Evolutionary conservation across 2,888 invertebrate genomes (phyloP).

Genomic region (Euplexia lucipara): DNA sequence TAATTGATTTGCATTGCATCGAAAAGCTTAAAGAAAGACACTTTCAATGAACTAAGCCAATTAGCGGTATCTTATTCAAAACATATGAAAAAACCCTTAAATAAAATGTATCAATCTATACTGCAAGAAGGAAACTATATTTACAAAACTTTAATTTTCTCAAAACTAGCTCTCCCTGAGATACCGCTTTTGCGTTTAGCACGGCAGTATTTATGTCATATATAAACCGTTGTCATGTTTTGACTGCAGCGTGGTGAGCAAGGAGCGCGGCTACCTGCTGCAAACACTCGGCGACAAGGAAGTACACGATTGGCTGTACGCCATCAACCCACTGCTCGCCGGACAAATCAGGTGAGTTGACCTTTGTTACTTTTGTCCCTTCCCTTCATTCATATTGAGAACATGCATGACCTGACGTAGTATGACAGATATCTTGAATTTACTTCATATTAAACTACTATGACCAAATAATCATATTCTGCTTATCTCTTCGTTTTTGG

Average conservation of each 20-base stretch:
- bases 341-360: conserved; percentile 96
- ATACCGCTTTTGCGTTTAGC: too few relatives aligned
- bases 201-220: background rate
- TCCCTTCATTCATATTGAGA: conserved; percentile 23
- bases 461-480: conserved; percentile 56
- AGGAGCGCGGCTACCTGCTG: conserved; percentile 98
- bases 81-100: too few relatives aligned
- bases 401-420: conserved; percentile 34
- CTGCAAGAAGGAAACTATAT: too few relatives aligned
- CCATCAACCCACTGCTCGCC: conserved; percentile 99
- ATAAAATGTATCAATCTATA: too few relatives aligned
- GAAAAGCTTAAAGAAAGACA: too few relatives aligned
- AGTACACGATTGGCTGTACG: conserved; percentile 99
- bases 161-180: too few relatives aligned
- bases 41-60: too few relatives aligned
- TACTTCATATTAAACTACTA: conserved; percentile 28
- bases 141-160: too few relatives aligned
- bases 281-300: conserved; percentile 99
- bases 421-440: conserved; percentile 35
- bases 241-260: conserved; percentile 96
- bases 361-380: conserved; percentile 1
- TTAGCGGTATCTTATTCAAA: too few relatives aligned
- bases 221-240: background rate
- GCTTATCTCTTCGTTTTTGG: conserved; percentile 59
- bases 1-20: too few relatives aligned